Percentiles rank a stretch among this genome's conserved stretches.
Conservation (phyloP, 1,140 invertebrate species). For the Drosophila pectinifera region DNA sequence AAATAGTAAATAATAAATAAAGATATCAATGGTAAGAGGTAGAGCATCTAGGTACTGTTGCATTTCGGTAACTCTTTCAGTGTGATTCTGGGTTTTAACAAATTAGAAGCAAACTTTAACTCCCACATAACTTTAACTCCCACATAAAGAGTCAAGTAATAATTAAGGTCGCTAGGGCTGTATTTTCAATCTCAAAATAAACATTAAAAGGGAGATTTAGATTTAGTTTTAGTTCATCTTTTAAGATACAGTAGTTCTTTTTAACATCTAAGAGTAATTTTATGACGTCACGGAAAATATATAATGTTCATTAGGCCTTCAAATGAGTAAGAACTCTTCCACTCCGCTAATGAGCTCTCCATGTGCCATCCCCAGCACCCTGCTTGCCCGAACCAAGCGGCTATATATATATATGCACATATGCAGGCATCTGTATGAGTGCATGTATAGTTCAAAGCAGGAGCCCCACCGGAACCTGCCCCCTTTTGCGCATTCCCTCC, state of each 20-base stretch:
- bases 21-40: no score
- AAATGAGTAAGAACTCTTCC: background rate
- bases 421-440: background rate
- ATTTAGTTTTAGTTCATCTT: background rate
- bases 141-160: no score
- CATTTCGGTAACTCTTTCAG: background rate
- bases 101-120: no score
- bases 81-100: background rate
- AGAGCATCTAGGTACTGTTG: no score
- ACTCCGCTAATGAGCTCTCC: constrained; percentile 10
- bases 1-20: no score
- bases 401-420: background rate
- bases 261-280: background rate
- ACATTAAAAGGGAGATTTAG: background rate
- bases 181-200: background rate
- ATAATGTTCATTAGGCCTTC: background rate
- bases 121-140: no score
- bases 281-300: background rate
- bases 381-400: constrained; percentile 1
- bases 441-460: constrained; percentile 13
- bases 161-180: rapidly evolving
- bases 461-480: constrained; percentile 30
- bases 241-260: background rate
- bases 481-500: constrained; percentile 34
- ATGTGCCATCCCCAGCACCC: background rate